phyloP scores from a whole-genome alignment of 2,888 invertebrate genomes.

The Drosophila infuscata region DNA sequence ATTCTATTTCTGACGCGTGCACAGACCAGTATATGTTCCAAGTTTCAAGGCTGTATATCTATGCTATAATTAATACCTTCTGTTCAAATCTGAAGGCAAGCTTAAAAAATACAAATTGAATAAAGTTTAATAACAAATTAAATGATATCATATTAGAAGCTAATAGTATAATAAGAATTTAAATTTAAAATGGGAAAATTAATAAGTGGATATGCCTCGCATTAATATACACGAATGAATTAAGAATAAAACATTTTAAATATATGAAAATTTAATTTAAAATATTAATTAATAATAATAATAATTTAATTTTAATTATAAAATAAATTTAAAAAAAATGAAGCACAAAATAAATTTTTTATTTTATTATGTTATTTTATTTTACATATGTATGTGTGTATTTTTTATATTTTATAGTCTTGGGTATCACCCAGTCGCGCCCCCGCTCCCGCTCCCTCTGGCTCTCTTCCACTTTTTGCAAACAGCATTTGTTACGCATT shows the following conservation, averaged over 20 bases:
- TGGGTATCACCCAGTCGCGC: not conserved
- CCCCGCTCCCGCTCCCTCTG: not conserved
- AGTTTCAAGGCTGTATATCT: no score
- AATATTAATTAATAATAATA: not conserved
- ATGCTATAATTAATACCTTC: no score
- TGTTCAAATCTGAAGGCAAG: not conserved
- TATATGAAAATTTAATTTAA: not conserved
- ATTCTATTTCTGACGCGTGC: no score
- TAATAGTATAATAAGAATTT: not conserved
- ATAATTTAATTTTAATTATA: not conserved
- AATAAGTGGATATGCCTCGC: not conserved
- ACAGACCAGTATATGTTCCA: no score
- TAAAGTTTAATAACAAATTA: not conserved
- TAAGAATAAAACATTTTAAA: not conserved
- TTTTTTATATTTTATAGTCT: not conserved
- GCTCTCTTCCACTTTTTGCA: not conserved
- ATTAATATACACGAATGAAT: not conserved
- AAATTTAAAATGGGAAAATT: not conserved
- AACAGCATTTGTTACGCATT: slow-evolving; percentile 47
- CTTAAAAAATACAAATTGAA: not conserved
- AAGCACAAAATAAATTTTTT: not conserved
- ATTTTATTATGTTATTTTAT: not conserved
- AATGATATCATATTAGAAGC: not conserved
- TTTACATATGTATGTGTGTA: slow-evolving; percentile 3
- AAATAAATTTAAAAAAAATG: not conserved